Percentiles rank a stretch among this genome's conserved stretches.
Conservation (phyloP, 2,113 vertebrate genomes). For the Cnemophilus loriae region DNA sequence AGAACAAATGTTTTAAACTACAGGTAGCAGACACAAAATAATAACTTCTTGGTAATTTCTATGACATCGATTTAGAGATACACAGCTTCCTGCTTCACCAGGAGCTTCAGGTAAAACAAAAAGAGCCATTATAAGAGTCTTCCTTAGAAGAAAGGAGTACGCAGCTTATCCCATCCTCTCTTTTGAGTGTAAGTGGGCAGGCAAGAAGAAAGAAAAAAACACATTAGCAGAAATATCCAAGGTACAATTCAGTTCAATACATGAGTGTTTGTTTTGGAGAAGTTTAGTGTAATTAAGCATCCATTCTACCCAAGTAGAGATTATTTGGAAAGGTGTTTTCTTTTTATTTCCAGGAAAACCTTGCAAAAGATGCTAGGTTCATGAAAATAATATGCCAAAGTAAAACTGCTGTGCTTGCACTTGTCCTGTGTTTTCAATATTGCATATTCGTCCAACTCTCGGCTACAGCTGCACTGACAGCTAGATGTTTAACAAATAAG, state of each 20-base stretch:
- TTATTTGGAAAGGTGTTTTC: slow-evolving; percentile 50
- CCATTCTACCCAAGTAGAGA: slow-evolving; percentile 20
- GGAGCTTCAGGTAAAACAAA: background rate
- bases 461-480: background rate
- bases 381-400: slow-evolving; percentile 39
- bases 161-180: background rate
- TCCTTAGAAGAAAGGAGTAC: background rate
- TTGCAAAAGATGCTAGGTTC: slow-evolving; percentile 32
- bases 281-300: background rate
- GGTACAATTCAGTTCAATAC: background rate
- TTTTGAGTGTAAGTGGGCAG: background rate
- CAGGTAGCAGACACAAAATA: background rate
- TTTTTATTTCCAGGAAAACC: slow-evolving; percentile 56
- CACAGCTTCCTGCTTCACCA: background rate
- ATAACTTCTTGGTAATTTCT: background rate
- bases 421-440: background rate
- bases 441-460: background rate
- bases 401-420: slow-evolving; percentile 51
- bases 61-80: background rate
- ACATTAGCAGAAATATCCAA: background rate
- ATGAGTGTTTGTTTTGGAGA: slow-evolving; percentile 33
- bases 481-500: background rate
- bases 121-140: background rate
- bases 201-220: background rate
- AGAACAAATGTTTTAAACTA: background rate